These are phyloP conservation scores for Holcopasites calliopsidis DNA, from an alignment of 1,140 invertebrate species.

Conservation along the genomic window DNA sequence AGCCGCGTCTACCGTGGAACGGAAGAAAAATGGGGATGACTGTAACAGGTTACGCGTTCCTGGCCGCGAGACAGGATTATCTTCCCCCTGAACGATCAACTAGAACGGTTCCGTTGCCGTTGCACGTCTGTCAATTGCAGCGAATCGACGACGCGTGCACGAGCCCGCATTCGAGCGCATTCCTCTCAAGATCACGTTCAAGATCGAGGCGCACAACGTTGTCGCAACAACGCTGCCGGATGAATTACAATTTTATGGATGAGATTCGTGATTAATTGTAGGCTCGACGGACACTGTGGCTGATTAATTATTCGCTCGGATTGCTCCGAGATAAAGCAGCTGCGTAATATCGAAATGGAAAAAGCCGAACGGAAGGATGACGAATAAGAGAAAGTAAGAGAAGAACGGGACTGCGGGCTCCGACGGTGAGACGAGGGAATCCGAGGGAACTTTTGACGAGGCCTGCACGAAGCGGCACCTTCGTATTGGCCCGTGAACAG, in stretches of 20 bases:
- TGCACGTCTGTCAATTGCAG: constrained; percentile 8
- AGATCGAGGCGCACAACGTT: constrained; percentile 14
- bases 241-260: no score
- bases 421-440: neutral
- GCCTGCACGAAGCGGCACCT: no score
- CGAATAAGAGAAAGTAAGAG: constrained; percentile 31
- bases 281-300: no score
- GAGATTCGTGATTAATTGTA: no score
- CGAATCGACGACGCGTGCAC: constrained; percentile 27
- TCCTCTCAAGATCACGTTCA: constrained; percentile 21
- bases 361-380: neutral
- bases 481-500: constrained; percentile 36
- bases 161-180: neutral
- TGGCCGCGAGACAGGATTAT: neutral
- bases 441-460: constrained; percentile 1
- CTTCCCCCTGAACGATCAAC: neutral
- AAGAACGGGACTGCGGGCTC: no score
- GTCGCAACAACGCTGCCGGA: neutral
- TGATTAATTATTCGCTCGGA: no score
- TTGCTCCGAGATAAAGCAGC: no score
- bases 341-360: neutral
- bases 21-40: neutral
- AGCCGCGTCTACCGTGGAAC: neutral
- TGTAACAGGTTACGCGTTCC: neutral
- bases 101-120: neutral